A percentile compares a stretch with the other conserved stretches of the same genome.
Evolutionary conservation across 2,797 vertebrate genomes (phyloP).

Genomic region (Acestrorhynchus altus): DNA sequence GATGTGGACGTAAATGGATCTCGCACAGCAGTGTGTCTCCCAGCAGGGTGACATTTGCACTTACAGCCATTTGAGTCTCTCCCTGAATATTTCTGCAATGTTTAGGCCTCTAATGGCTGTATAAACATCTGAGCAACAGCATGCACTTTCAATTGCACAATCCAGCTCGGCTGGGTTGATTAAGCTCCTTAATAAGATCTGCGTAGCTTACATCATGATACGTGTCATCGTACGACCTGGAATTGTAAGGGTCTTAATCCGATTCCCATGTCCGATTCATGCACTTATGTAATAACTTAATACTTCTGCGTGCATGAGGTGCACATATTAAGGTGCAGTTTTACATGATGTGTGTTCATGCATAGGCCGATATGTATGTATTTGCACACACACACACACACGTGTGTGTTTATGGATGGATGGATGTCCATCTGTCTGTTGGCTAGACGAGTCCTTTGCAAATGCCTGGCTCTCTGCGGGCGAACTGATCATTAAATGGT

Average conservation of each 20-base stretch:
- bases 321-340: too few species aligned
- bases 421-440: too few species aligned
- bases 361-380: too few species aligned
- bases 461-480: neutral
- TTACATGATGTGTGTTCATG: too few species aligned
- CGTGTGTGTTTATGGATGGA: too few species aligned
- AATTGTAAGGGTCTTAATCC: slow-evolving; percentile 37
- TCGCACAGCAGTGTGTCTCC: neutral
- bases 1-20: neutral
- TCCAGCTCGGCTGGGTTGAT: neutral
- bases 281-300: slow-evolving; percentile 38
- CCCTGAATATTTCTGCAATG: neutral
- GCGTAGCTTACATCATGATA: slow-evolving; percentile 27
- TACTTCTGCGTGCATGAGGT: neutral
- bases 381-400: too few species aligned
- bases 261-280: slow-evolving; percentile 19
- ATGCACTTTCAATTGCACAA: neutral
- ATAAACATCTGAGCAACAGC: neutral
- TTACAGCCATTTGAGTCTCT: neutral
- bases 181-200: slow-evolving; percentile 16
- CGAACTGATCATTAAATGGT: slow-evolving; percentile 26
- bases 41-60: neutral
- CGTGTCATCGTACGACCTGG: slow-evolving; percentile 9
- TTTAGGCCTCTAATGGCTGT: neutral
- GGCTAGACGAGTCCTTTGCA: neutral